Base-by-base conservation (phyloP, 1,140 invertebrate genomes). In the Odontomachus brunneus region DNA sequence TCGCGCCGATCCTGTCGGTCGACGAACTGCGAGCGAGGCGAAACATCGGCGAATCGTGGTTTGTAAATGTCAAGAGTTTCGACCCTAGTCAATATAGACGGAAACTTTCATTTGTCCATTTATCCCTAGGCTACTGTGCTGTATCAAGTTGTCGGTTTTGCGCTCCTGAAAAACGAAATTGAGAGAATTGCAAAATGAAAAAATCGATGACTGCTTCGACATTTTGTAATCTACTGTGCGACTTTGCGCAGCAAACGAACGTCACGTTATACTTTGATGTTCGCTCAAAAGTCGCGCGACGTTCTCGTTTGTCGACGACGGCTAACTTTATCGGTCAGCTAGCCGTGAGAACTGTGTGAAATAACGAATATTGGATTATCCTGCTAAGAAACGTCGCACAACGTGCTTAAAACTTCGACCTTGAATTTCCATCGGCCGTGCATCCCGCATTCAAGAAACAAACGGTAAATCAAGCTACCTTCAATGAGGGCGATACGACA, bases 321-420 rank as follows among this genome's bases (percentile, higher is more conserved):
- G n/a, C 24, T 7, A n/a, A 51, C 33, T 80, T 80, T 80, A 80
- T 80, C 75, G 75, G 75, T 80, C 65, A 80, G 75, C 51, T 65
- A 71, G 72, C 60, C 82, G 65, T 84, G 82, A 63, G 84, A 86
- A 84, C 1, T 19, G 15, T 26, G 15, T n/a, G 38, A n/a, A 26
- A 55, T 69, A 84, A 73, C 38, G 49, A 86, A 81, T 15, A 17
- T 80, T 71, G 29, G 84, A 44, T 59, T 15, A 66, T 57, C 53
- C 9, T 19, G 26, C 29, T 51, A 57, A 57, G 53, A 78, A 78
- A 55, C 60, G 66, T 65, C 14, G 33, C 22, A 17, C 15, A 33
- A 55, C 67, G 57, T 57, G 74, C 26, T 53, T 65, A 44, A 57
- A 71, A 81, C 75, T 83, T 86, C 85, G 83, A 86, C 85, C 83